Conservation (phyloP, 1,140 invertebrate species). For the Sycophila sp. region DNA sequence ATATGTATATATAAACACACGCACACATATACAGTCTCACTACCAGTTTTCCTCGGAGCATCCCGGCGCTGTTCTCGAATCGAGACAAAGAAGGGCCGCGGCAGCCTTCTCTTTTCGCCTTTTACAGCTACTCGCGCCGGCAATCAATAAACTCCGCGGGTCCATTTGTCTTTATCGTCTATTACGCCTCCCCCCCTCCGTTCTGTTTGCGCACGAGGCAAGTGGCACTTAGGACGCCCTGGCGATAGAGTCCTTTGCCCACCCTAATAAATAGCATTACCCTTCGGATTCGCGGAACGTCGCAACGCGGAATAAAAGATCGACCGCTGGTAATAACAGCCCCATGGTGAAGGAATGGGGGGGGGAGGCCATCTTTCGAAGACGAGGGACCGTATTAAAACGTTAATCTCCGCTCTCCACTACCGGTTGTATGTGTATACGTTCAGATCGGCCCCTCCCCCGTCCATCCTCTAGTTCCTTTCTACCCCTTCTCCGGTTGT, state of each 20-base stretch:
- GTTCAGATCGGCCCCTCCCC: conserved; percentile 44
- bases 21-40: no score
- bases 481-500: not conserved
- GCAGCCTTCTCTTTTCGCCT: no score
- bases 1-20: no score
- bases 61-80: no score
- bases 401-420: conserved; percentile 56
- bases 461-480: conserved; percentile 18
- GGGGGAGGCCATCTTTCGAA: conserved; percentile 39
- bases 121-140: no score
- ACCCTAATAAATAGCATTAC: conserved; percentile 16
- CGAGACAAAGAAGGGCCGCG: no score
- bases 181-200: not conserved
- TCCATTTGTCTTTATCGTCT: not conserved
- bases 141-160: no score
- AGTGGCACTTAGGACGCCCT: no score
- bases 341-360: conserved; percentile 41
- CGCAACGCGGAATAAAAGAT: conserved; percentile 41
- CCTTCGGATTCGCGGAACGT: conserved; percentile 21
- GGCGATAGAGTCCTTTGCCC: conserved; percentile 43
- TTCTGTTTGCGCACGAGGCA: no score
- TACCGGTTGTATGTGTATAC: conserved; percentile 60
- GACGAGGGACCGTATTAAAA: conserved; percentile 55
- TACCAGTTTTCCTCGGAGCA: no score
- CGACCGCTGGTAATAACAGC: conserved; percentile 46